Percentiles rank a stretch among this genome's conserved stretches.
These are phyloP conservation scores for Miichthys miiuy DNA, from an alignment of 2,797 vertebrate species.

Conservation along the genomic window DNA sequence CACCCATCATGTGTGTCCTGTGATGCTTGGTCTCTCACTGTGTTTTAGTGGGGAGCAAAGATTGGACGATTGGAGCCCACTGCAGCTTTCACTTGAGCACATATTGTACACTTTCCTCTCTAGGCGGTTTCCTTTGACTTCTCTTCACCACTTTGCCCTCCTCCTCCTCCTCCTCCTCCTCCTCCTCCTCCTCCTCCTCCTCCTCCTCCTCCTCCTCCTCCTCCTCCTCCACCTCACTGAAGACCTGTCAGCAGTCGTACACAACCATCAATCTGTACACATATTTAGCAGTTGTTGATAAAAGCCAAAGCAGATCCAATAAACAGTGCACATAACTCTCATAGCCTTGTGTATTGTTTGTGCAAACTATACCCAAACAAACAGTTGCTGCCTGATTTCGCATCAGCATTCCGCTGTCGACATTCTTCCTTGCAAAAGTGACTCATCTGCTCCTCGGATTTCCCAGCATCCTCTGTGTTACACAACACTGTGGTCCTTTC, in stretches of 20 bases:
- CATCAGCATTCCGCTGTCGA: slow-evolving; percentile 47
- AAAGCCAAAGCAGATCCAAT: slow-evolving; percentile 8
- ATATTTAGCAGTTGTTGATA: slow-evolving; percentile 26
- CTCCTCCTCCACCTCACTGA: neutral
- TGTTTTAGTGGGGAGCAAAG: slow-evolving; percentile 37
- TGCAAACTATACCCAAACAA: slow-evolving; percentile 41
- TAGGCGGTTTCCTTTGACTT: neutral
- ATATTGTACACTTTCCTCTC: slow-evolving; percentile 13
- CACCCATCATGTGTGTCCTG: slow-evolving; percentile 1
- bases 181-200: neutral
- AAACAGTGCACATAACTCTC: neutral
- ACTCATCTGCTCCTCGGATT: slow-evolving; percentile 58
- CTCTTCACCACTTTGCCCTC: neutral
- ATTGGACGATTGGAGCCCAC: slow-evolving; percentile 31
- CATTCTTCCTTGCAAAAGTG: slow-evolving; percentile 44
- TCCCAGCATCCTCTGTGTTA: slow-evolving; percentile 52
- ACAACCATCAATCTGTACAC: neutral
- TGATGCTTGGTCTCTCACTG: slow-evolving; percentile 11
- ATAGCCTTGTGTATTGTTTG: slow-evolving; percentile 36
- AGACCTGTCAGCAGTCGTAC: slow-evolving; percentile 5
- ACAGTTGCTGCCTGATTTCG: slow-evolving; percentile 50
- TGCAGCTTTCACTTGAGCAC: slow-evolving; percentile 17
- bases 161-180: neutral
- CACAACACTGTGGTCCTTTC: slow-evolving; percentile 37
- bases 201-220: neutral